Evolutionary conservation across 2,888 invertebrate genomes (phyloP), one percentile per base, ranked within the genome.

Genomic region (Helobdella robusta): DNA sequence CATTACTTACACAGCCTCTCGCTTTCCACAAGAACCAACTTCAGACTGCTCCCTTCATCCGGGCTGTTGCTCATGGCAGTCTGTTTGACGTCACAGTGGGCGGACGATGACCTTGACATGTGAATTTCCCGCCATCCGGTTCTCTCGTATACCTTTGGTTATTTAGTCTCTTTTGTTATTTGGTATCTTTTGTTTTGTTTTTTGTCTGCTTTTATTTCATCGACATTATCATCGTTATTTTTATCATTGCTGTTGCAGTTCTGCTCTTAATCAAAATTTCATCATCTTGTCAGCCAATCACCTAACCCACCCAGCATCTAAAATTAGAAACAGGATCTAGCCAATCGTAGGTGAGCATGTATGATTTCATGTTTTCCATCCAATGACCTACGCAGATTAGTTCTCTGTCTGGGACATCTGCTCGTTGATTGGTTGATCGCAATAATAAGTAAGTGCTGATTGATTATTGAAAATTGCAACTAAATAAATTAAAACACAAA

Each of bases 311-410:
- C 95, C 95, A 95, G 78, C 95, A 95, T 73, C 93, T 86, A 78
- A 92, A 95, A 77, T 88, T 90, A 1, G 91, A 92, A 75, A 91
- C 88, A 0, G 95, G 91, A 82, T 97, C 95, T 73, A 93, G 83
- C 76, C 91, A 91, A 78, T 95, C 95, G 78, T 88, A 93, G 0
- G 95, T 97, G 65, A 95, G 89, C 48, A 95, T 81, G 79, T 94
- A 95, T 0, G 94, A 95, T 78, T 89, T 91, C 34, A 94, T 84
- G 83, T 95, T 95, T 79, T 95, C 95, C 78, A 93, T 93, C 92
- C 93, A 97, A 79, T 85, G 94, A 0, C 94, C 95, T 73, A 95
- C 91, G 77, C 95, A 95, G 77, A 92, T 91, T 87, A 95, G 88
- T 77, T 86, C 87, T 76, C 93, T 92, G 83, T 95, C 95, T 1